Conservation (phyloP, 2,797 vertebrate genomes). For the Macropus fuliginosus region DNA sequence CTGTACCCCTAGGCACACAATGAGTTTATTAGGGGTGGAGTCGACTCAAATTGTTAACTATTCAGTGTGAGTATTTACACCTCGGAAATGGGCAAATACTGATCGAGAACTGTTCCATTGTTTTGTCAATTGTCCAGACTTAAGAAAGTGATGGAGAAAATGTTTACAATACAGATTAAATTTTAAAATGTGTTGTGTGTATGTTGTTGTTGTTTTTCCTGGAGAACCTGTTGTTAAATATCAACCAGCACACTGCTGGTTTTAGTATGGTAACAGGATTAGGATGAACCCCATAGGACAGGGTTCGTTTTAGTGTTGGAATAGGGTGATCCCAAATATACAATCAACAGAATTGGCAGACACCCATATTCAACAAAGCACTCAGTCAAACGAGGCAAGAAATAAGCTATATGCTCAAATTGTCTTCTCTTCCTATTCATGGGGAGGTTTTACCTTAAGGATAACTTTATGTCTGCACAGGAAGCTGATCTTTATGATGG, state of each 20-base stretch:
- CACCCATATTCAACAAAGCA: not conserved
- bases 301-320: not conserved
- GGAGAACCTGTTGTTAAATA: not conserved
- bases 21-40: not conserved
- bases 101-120: not conserved
- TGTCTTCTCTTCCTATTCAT: not conserved
- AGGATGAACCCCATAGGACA: not conserved
- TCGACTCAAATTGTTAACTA: not conserved
- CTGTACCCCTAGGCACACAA: not conserved
- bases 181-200: not conserved
- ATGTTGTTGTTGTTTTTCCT: not conserved
- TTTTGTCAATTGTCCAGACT: not conserved
- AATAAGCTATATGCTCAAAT: not conserved
- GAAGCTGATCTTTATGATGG: not conserved
- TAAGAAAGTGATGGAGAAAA: not conserved
- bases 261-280: not conserved
- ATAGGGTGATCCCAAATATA: not conserved
- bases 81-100: not conserved
- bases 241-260: not conserved
- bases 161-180: not conserved
- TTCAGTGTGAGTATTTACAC: not conserved
- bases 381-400: not conserved
- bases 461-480: not conserved
- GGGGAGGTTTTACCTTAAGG: not conserved
- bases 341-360: not conserved